Base-by-base conservation (phyloP, 1,140 invertebrate species). In the Triops cancriformis region DNA sequence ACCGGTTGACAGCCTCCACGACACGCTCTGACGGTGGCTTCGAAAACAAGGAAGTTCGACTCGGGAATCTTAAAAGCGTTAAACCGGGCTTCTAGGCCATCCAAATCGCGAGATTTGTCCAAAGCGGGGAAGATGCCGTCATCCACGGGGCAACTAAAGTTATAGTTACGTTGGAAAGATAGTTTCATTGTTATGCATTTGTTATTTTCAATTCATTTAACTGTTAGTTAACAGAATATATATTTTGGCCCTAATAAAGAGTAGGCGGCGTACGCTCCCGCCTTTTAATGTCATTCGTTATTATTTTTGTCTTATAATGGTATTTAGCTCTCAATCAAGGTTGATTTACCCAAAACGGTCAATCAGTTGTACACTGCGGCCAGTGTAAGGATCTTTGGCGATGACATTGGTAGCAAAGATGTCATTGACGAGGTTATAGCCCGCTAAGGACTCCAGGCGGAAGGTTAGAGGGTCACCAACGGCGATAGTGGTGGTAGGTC, bases 41-140 rank as follows among this genome's bases (percentile, higher is more conserved):
- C 94, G 83, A 97, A 97, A 1, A 97, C 93, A 73, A 97, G 83
- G 86, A 95, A 95, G 83, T 96, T 96, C 0, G 94, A 96, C 86
- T 96, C 94, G 0, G 95, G 95, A 81, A 97, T 95, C 85, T 97
- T 97, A 81, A 96, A 97, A 1, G 95, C 95, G 85, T 96, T 95
- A 83, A 97, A 97, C 80, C 94, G 88, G 0, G 94, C 93, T 86
- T 96, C 94, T 9, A 96, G 85, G 11, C 93, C 94, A 81, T 95
- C 93, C 0, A 93, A 92, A 81, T 90, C 93, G 27, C 94, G 87
- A 1, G 94, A 88, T 82, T 92, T 91, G 82, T 96, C 94, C 79
- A 97, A 83, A 82, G 94, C 93, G 0, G 94, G 94, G 85, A 97
- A 97, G 0, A 97, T 94, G 83, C 93, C 94, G 51, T 93, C 91